phyloP scores from a whole-genome alignment of 2,888 invertebrate species.

The Caenorhabditis zanzibari region DNA sequence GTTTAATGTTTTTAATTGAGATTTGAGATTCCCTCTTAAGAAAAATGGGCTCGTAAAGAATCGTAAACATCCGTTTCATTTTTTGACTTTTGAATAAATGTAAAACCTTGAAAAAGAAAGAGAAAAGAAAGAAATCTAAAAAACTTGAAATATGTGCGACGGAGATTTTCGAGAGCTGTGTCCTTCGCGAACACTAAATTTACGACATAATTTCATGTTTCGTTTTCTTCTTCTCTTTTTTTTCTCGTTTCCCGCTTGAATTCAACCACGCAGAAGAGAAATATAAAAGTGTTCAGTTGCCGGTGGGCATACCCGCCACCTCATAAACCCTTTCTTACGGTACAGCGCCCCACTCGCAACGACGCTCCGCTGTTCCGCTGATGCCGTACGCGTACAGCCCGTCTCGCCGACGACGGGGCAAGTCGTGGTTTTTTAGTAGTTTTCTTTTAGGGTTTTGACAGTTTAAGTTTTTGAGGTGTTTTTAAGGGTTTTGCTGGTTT shows the following conservation, averaged over 20 bases:
- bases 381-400: too few species aligned
- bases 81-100: not conserved
- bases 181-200: conserved; percentile 47
- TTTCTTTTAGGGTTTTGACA: too few species aligned
- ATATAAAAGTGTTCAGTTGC: too few species aligned
- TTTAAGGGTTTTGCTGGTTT: too few species aligned
- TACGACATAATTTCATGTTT: conserved; percentile 56
- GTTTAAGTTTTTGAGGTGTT: too few species aligned
- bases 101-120: not conserved
- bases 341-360: too few species aligned
- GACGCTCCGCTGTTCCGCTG: too few species aligned
- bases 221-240: conserved; percentile 5
- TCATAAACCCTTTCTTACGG: too few species aligned
- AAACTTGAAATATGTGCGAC: conserved; percentile 12
- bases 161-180: conserved; percentile 18
- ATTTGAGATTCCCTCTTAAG: conserved; percentile 2
- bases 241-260: not conserved
- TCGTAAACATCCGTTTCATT: not conserved
- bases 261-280: not conserved
- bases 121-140: not conserved
- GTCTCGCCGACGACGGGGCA: too few species aligned
- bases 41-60: not conserved
- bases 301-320: too few species aligned
- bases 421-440: too few species aligned
- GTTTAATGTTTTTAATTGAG: conserved; percentile 14